Evolutionary conservation across 2,113 vertebrate genomes (phyloP).

Genomic region (Nesoenas mayeri): DNA sequence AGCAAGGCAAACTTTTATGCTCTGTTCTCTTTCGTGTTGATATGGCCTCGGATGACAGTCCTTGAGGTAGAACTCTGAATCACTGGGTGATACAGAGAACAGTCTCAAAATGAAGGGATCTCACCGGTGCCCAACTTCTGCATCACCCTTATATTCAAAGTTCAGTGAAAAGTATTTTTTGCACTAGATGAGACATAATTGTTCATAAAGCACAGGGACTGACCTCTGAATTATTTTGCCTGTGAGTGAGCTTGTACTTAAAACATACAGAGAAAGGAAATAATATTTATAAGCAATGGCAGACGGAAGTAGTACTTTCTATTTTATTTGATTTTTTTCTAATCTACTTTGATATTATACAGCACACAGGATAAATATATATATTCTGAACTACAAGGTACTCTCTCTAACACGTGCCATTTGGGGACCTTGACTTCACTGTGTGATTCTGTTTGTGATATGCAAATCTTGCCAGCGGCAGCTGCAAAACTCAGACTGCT

Average conservation of each 20-base stretch:
- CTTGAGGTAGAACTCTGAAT: neutral
- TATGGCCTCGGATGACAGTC: neutral
- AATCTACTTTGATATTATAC: neutral
- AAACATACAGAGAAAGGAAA: neutral
- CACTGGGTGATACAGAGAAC: neutral
- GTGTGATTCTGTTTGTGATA: neutral
- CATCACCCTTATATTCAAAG: neutral
- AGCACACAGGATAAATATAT: neutral
- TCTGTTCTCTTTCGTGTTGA: neutral
- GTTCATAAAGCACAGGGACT: neutral
- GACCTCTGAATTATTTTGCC: neutral
- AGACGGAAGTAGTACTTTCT: neutral
- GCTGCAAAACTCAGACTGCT: neutral
- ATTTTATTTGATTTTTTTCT: neutral
- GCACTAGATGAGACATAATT: neutral
- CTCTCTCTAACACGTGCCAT: neutral
- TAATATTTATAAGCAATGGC: neutral
- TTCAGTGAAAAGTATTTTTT: neutral
- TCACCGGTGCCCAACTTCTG: neutral
- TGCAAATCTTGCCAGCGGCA: neutral
- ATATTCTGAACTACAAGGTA: neutral
- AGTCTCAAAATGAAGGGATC: neutral
- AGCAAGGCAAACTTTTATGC: neutral
- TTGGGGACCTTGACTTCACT: neutral
- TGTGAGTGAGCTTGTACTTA: neutral